Percentiles rank a stretch among this genome's conserved stretches.
phyloP scores from a whole-genome alignment of 2,888 invertebrate genomes.

The Nephrotoma appendiculata region DNA sequence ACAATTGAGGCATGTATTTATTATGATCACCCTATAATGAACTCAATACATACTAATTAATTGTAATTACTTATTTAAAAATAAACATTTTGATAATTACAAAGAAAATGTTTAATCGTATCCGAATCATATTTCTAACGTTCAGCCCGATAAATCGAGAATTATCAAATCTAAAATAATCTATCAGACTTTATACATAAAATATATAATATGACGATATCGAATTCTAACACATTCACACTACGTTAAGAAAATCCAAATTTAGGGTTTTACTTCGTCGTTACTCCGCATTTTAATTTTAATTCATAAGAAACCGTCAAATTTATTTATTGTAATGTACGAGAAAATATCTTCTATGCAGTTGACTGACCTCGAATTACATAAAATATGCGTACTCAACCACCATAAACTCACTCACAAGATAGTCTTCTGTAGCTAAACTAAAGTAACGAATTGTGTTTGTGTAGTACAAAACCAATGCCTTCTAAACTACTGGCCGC shows the following conservation, averaged over 20 bases:
- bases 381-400: background rate
- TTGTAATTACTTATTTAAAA: no score
- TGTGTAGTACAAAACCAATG: background rate
- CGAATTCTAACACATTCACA: background rate
- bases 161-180: no score
- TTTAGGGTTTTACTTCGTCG: background rate
- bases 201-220: background rate
- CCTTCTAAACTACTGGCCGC: no score
- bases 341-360: background rate
- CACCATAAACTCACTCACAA: background rate
- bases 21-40: no score
- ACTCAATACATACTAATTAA: no score
- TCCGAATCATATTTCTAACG: no score
- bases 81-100: no score
- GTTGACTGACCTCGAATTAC: background rate
- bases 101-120: no score
- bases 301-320: background rate
- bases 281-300: background rate
- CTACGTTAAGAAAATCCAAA: background rate
- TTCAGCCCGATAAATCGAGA: no score
- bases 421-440: no score
- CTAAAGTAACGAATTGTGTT: background rate
- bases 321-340: background rate
- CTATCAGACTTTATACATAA: background rate
- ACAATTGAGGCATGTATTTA: no score